These are phyloP conservation scores for Lutjanus campechanus DNA, from an alignment of 2,797 vertebrate genomes.

Conservation along the genomic window DNA sequence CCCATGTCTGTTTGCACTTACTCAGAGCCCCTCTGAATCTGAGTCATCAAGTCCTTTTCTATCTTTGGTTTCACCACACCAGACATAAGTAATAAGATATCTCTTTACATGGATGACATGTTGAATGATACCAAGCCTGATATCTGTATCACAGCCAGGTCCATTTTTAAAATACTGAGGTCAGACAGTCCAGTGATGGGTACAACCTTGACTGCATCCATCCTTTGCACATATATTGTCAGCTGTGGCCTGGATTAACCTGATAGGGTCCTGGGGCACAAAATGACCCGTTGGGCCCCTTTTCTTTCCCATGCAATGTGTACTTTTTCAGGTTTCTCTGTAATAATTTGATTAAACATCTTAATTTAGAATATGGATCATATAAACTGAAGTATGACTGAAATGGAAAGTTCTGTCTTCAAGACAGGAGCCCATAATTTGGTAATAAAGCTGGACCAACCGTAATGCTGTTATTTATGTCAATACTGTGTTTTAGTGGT, in stretches of 20 bases:
- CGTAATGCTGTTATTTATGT: not conserved
- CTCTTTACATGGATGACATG: constrained; percentile 42
- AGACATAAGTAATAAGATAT: constrained; percentile 43
- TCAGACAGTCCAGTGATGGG: constrained; percentile 20
- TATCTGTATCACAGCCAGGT: constrained; percentile 39
- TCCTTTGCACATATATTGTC: constrained; percentile 22
- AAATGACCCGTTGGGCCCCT: constrained; percentile 3
- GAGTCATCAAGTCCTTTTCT: constrained; percentile 44
- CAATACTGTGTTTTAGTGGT: not conserved
- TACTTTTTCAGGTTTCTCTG: not conserved
- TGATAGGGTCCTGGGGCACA: constrained; percentile 6
- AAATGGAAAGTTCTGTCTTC: constrained; percentile 2
- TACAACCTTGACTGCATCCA: constrained; percentile 12
- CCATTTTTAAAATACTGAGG: constrained; percentile 50
- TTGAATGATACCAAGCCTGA: constrained; percentile 35
- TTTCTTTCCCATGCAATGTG: not conserved
- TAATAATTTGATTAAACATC: constrained; percentile 1
- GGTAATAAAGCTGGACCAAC: not conserved
- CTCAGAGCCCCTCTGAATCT: constrained; percentile 28
- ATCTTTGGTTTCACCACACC: constrained; percentile 57
- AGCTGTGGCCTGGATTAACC: not conserved
- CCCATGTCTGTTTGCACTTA: constrained; percentile 24
- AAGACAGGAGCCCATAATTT: not conserved
- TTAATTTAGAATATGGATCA: not conserved
- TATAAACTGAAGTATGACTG: not conserved